These are phyloP conservation scores for Prunella fulvescens DNA, from an alignment of 2,113 vertebrate species.

Conservation along the genomic window DNA sequence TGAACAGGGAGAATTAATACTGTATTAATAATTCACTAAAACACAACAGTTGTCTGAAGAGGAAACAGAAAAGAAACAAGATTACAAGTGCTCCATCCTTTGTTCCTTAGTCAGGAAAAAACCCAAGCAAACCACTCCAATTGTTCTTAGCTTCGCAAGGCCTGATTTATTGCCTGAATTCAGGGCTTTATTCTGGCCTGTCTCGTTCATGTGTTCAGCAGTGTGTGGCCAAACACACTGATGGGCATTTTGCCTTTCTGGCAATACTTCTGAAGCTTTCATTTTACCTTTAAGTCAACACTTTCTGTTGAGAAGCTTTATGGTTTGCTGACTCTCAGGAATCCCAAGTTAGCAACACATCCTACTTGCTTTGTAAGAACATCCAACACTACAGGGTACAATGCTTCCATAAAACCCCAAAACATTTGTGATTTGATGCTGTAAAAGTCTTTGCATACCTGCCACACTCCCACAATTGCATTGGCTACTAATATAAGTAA, in stretches of 20 bases:
- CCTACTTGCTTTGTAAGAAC: background rate
- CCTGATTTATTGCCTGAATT: background rate
- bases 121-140: background rate
- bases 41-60: background rate
- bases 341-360: background rate
- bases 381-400: background rate
- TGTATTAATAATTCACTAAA: background rate
- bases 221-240: background rate
- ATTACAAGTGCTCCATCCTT: background rate
- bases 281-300: background rate
- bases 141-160: background rate
- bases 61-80: background rate
- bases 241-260: background rate
- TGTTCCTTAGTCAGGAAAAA: background rate
- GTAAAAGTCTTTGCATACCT: constrained; percentile 80
- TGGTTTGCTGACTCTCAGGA: background rate
- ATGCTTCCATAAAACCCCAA: background rate
- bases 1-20: background rate
- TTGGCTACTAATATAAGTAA: constrained; percentile 98
- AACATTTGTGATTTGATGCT: background rate
- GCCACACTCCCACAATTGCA: constrained; percentile 98
- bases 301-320: background rate
- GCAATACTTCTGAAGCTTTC: background rate
- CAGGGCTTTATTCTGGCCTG: background rate
- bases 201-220: background rate